Evolutionary conservation across 1,140 invertebrate genomes (phyloP).

Genomic region (Anoplophora glabripennis): DNA sequence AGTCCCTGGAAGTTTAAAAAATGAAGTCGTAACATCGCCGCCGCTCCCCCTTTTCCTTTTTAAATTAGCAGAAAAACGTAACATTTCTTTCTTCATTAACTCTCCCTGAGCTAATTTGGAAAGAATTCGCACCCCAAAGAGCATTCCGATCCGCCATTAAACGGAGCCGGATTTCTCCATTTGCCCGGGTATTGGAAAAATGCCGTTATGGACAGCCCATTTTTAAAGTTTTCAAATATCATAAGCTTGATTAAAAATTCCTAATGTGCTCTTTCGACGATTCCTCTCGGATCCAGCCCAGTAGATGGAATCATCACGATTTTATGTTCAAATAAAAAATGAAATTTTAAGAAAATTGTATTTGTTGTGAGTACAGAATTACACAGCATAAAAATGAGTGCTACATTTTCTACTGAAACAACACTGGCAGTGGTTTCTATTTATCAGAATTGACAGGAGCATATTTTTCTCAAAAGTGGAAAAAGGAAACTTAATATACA

Average conservation of each 20-base stretch:
- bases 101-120: conserved; percentile 46
- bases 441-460: too few relatives aligned
- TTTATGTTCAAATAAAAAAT: too few relatives aligned
- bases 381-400: too few relatives aligned
- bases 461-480: too few relatives aligned
- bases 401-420: too few relatives aligned
- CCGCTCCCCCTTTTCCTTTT: conserved; percentile 37
- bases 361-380: too few relatives aligned
- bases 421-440: too few relatives aligned
- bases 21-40: conserved; percentile 33
- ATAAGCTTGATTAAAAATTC: conserved; percentile 35
- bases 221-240: conserved; percentile 27
- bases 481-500: too few relatives aligned
- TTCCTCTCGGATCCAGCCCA: not conserved
- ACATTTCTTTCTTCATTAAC: conserved; percentile 47
- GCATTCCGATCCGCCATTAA: conserved; percentile 44
- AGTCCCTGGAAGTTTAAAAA: conserved; percentile 40
- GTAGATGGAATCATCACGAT: too few relatives aligned
- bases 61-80: conserved; percentile 46
- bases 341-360: too few relatives aligned
- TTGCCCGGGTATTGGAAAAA: conserved; percentile 26
- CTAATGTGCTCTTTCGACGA: conserved; percentile 27
- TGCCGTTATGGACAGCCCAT: conserved; percentile 24
- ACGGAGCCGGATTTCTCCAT: conserved; percentile 35
- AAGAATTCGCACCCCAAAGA: conserved; percentile 46